Conservation (phyloP, 2,797 vertebrate genomes). For the Anabacerthia variegaticeps region DNA sequence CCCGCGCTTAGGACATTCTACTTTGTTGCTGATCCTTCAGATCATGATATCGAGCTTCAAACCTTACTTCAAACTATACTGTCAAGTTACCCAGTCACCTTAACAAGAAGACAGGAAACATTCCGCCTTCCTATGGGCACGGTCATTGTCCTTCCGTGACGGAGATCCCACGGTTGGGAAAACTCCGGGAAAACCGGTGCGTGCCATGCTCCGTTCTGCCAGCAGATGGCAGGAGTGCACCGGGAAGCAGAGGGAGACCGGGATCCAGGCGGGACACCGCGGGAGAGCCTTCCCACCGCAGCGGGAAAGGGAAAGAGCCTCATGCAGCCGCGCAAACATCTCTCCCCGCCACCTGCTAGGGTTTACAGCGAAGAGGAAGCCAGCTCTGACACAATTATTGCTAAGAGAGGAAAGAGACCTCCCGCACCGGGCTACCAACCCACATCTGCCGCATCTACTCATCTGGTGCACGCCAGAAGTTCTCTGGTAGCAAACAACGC, state of each 20-base stretch:
- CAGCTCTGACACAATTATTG: neutral
- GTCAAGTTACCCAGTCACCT: neutral
- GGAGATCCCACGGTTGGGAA: rapidly evolving
- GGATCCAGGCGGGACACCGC: neutral
- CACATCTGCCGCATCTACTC: neutral
- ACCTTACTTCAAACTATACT: neutral
- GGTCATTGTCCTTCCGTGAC: rapidly evolving
- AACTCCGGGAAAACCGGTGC: neutral
- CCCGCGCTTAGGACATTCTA: neutral
- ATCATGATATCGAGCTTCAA: neutral
- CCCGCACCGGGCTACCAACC: neutral
- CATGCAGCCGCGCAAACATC: neutral
- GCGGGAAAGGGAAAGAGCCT: neutral
- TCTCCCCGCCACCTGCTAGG: neutral
- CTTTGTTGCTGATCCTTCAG: neutral
- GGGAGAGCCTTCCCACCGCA: neutral
- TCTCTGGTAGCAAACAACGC: neutral
- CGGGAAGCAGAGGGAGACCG: neutral
- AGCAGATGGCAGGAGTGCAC: slow-evolving; percentile 43
- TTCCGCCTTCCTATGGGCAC: rapidly evolving
- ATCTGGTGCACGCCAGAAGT: neutral
- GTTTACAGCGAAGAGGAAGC: neutral
- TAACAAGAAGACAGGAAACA: neutral
- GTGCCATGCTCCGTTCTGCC: neutral
- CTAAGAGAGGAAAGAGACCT: neutral